Evolutionary conservation across 2,113 vertebrate species (phyloP).

Genomic region (Lipotes vexillifer): DNA sequence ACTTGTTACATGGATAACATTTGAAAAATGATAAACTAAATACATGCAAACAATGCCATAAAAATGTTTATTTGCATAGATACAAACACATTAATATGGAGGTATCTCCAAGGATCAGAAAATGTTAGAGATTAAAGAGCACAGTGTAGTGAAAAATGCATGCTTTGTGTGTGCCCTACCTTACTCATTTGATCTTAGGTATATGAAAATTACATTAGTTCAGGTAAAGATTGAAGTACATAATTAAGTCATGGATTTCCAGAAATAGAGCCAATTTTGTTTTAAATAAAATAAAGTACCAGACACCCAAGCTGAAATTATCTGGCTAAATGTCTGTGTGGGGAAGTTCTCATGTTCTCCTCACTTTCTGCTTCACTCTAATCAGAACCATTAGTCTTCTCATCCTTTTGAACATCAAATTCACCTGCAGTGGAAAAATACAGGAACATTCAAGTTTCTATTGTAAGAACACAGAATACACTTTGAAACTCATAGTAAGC

Average conservation of each 20-base stretch:
- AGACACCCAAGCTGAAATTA: slow-evolving; percentile 71
- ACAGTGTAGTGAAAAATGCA: neutral
- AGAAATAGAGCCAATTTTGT: slow-evolving; percentile 67
- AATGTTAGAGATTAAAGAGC: neutral
- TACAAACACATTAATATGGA: neutral
- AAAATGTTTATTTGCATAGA: neutral
- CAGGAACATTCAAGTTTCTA: slow-evolving; percentile 1
- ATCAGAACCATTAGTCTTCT: slow-evolving; percentile 67
- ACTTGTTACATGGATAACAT: neutral
- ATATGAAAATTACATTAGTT: slow-evolving; percentile 22
- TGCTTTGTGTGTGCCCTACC: neutral
- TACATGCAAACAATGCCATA: neutral
- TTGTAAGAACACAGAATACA: neutral
- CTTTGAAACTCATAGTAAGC: neutral
- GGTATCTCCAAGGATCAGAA: neutral
- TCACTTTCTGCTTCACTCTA: slow-evolving; percentile 66
- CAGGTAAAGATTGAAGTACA: slow-evolving; percentile 47
- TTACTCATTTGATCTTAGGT: slow-evolving; percentile 9
- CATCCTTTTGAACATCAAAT: slow-evolving; percentile 62
- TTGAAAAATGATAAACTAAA: neutral
- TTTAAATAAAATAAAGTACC: slow-evolving; percentile 73
- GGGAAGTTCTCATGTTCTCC: slow-evolving; percentile 72
- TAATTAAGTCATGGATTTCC: slow-evolving; percentile 53
- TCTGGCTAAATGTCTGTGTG: slow-evolving; percentile 68
- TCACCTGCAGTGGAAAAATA: slow-evolving; percentile 70